These are phyloP conservation scores for Boloria selene DNA, from an alignment of 2,888 invertebrate genomes.

Conservation along the genomic window DNA sequence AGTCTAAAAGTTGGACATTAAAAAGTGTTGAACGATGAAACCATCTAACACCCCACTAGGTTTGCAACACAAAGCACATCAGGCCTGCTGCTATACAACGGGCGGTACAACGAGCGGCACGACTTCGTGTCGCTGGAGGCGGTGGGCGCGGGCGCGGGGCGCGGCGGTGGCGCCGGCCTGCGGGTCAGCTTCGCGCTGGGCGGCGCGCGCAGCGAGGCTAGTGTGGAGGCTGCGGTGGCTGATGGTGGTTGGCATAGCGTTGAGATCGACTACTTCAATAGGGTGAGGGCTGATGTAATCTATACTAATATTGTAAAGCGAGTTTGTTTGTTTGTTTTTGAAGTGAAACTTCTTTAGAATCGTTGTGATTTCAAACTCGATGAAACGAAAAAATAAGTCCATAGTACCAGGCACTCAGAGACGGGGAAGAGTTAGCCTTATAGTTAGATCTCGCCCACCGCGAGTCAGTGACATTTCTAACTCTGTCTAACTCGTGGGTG, in stretches of 20 bases:
- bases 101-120: slow-evolving; percentile 96
- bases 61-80: slow-evolving; percentile 94
- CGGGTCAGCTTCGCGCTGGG: slow-evolving; percentile 95
- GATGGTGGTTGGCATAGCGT: slow-evolving; percentile 96
- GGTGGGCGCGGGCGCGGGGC: slow-evolving; percentile 81
- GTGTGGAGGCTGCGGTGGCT: slow-evolving; percentile 87
- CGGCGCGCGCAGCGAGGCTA: slow-evolving; percentile 86
- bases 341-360: too few relatives aligned
- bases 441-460: too few relatives aligned
- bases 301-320: too few relatives aligned
- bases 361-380: too few relatives aligned
- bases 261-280: slow-evolving; percentile 91
- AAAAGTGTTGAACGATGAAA: too few relatives aligned
- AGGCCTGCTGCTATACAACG: slow-evolving; percentile 95
- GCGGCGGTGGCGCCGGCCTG: slow-evolving; percentile 78
- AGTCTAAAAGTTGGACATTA: too few relatives aligned
- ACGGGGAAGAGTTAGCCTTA: too few relatives aligned
- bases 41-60: slow-evolving; percentile 59
- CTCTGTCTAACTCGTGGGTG: too few relatives aligned
- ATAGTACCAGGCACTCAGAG: too few relatives aligned
- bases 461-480: too few relatives aligned
- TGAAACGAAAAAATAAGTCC: too few relatives aligned
- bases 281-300: slow-evolving; percentile 83
- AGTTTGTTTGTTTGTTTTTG: too few relatives aligned
- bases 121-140: slow-evolving; percentile 96